Evolutionary conservation across 2,797 vertebrate genomes (phyloP), one percentile per base, ranked within the genome.

Genomic region (Pangasius mekongensis): DNA sequence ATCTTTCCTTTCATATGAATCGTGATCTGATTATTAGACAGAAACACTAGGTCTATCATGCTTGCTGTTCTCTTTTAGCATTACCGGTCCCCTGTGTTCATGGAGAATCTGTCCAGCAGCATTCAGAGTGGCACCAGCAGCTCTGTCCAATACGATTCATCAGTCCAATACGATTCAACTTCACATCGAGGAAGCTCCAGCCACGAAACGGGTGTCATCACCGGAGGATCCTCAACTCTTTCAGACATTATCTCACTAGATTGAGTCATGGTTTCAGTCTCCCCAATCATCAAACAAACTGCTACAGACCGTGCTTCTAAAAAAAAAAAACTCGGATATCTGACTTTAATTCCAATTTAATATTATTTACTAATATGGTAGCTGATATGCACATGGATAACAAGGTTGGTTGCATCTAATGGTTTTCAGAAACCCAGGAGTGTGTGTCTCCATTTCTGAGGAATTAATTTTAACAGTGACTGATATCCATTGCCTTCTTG

Each of bases 1-100:
- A 43, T 73, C 4, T 43, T 74, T 74, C 30, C 5, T 49, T 76
- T 74, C 49, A n/a, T n/a, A 76, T 1, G 5, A 24, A 47, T 22
- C 13, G 27, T n/a, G 14, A 78, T 83, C 13, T 66, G 24, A 22
- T 52, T 30, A 33, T 69, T 36, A 33, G 9, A 54, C 47, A 54
- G 43, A 39, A 71, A 11, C n/a, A 82, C 3, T 13, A 85, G 33
- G 18, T 73, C 8, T 71, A n/a, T 43, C 22, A 18, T 62, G 36
- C 43, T 89, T 92, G 89, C 93, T 93, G 91, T 94, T 86, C 86
- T 93, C 92, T 92, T 69, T 93, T 96, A 99, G 97, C 98, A 98
- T 96, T 99, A 98, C 97, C 97, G 97, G 94, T 95, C 97, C 86
- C 97, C 97, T 95, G 97, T 98, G 97, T 99, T 98, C 95, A 96